Percentiles rank a stretch among this genome's conserved stretches.
Conservation (phyloP, 2,888 invertebrate species). For the Tetrapedia diversipes region DNA sequence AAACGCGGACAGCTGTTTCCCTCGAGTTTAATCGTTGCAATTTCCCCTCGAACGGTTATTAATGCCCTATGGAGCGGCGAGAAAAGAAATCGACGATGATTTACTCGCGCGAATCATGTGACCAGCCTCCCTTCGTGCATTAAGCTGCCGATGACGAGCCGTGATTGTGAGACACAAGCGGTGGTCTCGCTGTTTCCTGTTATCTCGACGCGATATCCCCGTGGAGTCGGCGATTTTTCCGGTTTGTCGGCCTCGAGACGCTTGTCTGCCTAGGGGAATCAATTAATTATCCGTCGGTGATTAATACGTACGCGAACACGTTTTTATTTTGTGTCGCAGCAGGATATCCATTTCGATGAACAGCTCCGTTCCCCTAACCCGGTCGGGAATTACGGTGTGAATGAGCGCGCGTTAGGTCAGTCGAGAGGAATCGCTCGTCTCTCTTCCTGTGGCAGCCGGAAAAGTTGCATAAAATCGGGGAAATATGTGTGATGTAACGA, state of each 20-base stretch:
- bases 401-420: neutral
- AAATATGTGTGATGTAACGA: constrained; percentile 41
- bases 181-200: constrained; percentile 46
- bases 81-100: constrained; percentile 24
- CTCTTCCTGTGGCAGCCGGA: neutral
- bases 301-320: constrained; percentile 58
- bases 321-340: constrained; percentile 52
- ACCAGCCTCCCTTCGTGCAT: neutral
- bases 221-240: constrained; percentile 38
- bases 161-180: constrained; percentile 11
- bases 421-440: constrained; percentile 28
- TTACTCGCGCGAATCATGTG: constrained; percentile 32
- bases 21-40: constrained; percentile 16
- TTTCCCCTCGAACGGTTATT: constrained; percentile 21
- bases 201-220: constrained; percentile 47
- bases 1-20: neutral
- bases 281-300: constrained; percentile 65
- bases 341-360: constrained; percentile 56
- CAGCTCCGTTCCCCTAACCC: constrained; percentile 26
- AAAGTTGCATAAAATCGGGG: constrained; percentile 18
- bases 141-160: constrained; percentile 8
- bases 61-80: constrained; percentile 11
- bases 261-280: constrained; percentile 37
- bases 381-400: constrained; percentile 43
- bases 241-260: neutral